phyloP scores from a whole-genome alignment of 2,888 invertebrate species.

The Crocallis elinguaria region DNA sequence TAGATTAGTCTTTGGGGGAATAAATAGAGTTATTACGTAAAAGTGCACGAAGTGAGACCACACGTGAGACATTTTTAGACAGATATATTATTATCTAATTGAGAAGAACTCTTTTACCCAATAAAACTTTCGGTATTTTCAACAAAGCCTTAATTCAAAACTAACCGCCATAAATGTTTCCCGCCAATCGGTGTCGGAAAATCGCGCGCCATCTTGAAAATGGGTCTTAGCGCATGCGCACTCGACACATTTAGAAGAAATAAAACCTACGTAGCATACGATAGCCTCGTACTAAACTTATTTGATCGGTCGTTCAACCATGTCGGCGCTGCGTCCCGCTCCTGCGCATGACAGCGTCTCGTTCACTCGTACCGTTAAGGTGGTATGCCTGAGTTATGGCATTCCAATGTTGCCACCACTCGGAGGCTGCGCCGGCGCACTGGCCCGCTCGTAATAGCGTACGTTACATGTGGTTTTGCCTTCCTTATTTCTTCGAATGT shows the following conservation, averaged over 20 bases:
- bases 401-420: constrained; percentile 80
- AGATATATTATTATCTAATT: neutral
- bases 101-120: neutral
- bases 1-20: constrained; percentile 51
- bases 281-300: constrained; percentile 79
- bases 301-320: constrained; percentile 85
- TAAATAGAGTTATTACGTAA: constrained; percentile 53
- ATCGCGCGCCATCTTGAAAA: constrained; percentile 68
- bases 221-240: constrained; percentile 62
- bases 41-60: constrained; percentile 16
- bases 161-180: constrained; percentile 41
- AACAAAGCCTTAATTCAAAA: constrained; percentile 27
- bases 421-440: constrained; percentile 71
- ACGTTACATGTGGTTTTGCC: constrained; percentile 70
- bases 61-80: constrained; percentile 4
- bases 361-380: constrained; percentile 79
- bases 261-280: constrained; percentile 79
- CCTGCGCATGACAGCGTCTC: constrained; percentile 58
- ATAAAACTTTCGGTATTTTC: neutral
- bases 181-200: constrained; percentile 52
- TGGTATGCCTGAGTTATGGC: constrained; percentile 82
- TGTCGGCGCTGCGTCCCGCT: constrained; percentile 63
- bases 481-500: constrained; percentile 54
- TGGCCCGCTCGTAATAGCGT: constrained; percentile 55
- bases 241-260: constrained; percentile 76